phyloP scores from a whole-genome alignment of 2,888 invertebrate species.

The Lycophotia porphyrea region DNA sequence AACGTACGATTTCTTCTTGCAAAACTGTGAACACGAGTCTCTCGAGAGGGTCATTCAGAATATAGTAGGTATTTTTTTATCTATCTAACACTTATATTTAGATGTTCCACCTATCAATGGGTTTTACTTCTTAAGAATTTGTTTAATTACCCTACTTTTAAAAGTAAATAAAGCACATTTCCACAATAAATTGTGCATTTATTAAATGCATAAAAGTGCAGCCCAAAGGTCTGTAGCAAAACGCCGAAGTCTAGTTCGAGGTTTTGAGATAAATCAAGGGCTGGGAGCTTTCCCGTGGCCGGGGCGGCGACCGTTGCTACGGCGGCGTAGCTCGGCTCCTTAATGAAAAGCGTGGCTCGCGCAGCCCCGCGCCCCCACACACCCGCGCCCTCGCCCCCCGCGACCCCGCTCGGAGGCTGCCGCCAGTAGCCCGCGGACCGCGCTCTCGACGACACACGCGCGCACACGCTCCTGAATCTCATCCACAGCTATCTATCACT shows the following conservation, averaged over 20 bases:
- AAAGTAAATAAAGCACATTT: not conserved
- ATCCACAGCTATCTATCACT: conserved; percentile 66
- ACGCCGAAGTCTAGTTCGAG: conserved; percentile 48
- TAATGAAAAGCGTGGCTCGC: conserved; percentile 85
- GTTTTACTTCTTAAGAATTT: not conserved
- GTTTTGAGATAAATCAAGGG: conserved; percentile 78
- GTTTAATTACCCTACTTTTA: not conserved
- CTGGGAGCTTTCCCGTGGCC: conserved; percentile 75
- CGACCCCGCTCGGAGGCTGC: conserved; percentile 79
- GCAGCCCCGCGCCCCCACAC: conserved; percentile 84
- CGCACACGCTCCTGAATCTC: conserved; percentile 70
- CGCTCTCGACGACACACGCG: conserved; percentile 81
- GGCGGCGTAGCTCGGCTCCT: conserved; percentile 79
- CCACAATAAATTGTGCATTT: not conserved
- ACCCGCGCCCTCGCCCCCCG: conserved; percentile 80
- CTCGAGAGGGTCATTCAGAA: not conserved
- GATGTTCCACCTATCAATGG: not conserved
- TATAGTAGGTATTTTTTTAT: not conserved
- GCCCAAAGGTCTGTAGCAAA: conserved; percentile 60
- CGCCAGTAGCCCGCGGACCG: conserved; percentile 88
- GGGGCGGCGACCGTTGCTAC: conserved; percentile 84
- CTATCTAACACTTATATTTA: not conserved
- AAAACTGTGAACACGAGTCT: not conserved
- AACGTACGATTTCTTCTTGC: not conserved
- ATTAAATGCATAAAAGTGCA: conserved; percentile 15